These are phyloP conservation scores for Buceros bicornis DNA, from an alignment of 2,797 vertebrate genomes.

Conservation along the genomic window DNA sequence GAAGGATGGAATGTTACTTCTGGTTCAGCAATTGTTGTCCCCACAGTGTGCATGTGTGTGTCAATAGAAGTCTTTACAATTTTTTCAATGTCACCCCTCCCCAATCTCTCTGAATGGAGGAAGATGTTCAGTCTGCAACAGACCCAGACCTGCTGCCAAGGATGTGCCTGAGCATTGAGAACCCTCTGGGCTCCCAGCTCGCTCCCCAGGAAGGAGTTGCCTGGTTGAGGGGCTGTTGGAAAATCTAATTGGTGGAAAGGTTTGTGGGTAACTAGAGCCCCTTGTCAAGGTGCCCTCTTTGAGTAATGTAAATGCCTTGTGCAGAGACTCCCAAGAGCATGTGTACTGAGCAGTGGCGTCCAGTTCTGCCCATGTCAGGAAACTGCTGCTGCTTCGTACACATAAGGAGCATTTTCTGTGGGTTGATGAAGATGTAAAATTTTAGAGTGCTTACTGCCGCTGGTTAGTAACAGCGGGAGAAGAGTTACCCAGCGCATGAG, in stretches of 20 bases:
- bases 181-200: rapidly evolving
- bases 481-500: background rate
- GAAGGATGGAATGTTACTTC: rapidly evolving
- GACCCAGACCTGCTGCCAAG: background rate
- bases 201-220: background rate
- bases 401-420: rapidly evolving
- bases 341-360: too few relatives aligned
- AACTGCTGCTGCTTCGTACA: rapidly evolving
- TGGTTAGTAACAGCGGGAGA: background rate
- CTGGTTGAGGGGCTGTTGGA: background rate
- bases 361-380: rapidly evolving
- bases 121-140: background rate
- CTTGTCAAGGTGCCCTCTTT: background rate
- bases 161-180: rapidly evolving
- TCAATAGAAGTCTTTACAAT: background rate
- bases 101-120: too few relatives aligned
- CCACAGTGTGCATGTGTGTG: rapidly evolving
- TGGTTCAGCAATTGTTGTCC: background rate
- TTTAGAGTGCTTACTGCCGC: background rate
- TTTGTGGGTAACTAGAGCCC: background rate
- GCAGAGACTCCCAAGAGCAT: rapidly evolving
- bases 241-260: background rate
- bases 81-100: background rate
- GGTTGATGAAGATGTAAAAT: background rate
- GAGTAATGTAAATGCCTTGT: background rate